These are phyloP conservation scores for Lissocephala sabroskyi DNA, from an alignment of 2,888 invertebrate genomes.

Conservation along the genomic window DNA sequence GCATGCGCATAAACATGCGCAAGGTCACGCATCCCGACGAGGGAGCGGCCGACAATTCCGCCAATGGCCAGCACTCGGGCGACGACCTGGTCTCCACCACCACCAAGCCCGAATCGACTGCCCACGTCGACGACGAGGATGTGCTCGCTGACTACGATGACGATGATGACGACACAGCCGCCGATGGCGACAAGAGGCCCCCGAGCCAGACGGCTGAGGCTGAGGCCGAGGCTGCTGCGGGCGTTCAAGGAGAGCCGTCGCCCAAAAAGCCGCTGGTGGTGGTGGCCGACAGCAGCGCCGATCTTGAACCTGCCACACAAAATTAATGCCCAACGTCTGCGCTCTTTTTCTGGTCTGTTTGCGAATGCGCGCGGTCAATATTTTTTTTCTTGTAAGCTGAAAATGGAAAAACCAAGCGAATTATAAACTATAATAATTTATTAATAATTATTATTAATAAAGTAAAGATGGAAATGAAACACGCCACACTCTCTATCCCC, in stretches of 20 bases:
- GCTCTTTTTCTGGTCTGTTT: too few species aligned
- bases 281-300: constrained; percentile 45
- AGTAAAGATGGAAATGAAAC: constrained; percentile 57
- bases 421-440: constrained; percentile 65
- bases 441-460: constrained; percentile 60
- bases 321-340: constrained; percentile 17
- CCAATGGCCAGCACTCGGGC: constrained; percentile 14
- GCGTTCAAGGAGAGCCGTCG: constrained; percentile 60
- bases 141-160: constrained; percentile 21
- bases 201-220: constrained; percentile 45
- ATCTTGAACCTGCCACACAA: constrained; percentile 47
- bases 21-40: constrained; percentile 68
- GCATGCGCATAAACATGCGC: constrained; percentile 74
- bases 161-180: too few species aligned
- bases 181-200: too few species aligned
- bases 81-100: constrained; percentile 31
- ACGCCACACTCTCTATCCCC: constrained; percentile 39
- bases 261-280: constrained; percentile 63
- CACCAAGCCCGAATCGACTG: constrained; percentile 48
- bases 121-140: constrained; percentile 59
- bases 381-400: background rate
- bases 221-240: constrained; percentile 70
- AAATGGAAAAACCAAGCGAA: constrained; percentile 26
- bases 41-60: constrained; percentile 25
- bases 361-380: too few species aligned